phyloP scores from a whole-genome alignment of 2,797 vertebrate genomes.

The Danio jaintianensis region DNA sequence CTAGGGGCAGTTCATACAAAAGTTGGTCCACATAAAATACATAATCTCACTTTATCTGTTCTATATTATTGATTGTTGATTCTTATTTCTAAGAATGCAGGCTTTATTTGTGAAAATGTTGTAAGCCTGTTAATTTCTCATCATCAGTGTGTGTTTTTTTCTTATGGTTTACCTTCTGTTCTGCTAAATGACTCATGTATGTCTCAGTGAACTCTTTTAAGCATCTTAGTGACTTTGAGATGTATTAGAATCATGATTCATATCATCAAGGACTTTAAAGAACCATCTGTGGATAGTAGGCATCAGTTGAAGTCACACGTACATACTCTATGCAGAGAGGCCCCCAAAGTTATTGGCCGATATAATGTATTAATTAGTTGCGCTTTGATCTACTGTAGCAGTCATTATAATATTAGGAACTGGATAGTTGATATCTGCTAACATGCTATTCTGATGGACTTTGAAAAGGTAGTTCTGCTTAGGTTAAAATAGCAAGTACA shows the following conservation, averaged over 20 bases:
- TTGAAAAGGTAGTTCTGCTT: too few species aligned
- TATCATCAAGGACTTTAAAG: background rate
- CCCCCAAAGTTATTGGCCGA: background rate
- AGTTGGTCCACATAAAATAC: background rate
- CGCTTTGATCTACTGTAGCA: too few species aligned
- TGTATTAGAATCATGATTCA: background rate
- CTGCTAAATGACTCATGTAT: background rate
- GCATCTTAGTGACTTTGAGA: background rate
- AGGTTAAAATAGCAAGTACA: too few species aligned
- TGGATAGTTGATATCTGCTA: too few species aligned
- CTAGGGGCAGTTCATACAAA: background rate
- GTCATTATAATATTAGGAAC: too few species aligned
- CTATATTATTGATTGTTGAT: background rate
- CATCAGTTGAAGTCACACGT: background rate
- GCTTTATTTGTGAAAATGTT: background rate
- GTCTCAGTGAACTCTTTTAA: background rate
- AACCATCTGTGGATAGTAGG: conserved; percentile 4
- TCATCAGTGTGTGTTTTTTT: background rate
- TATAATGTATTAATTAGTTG: too few species aligned
- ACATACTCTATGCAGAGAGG: background rate
- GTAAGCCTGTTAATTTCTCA: background rate
- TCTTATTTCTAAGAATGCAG: background rate
- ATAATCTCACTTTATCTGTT: background rate
- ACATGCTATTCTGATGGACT: too few species aligned
- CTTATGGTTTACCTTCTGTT: background rate